Evolutionary conservation across 1,140 invertebrate species (phyloP), one percentile per base, ranked within the genome.

Genomic region (Aleiodes sp.): DNA sequence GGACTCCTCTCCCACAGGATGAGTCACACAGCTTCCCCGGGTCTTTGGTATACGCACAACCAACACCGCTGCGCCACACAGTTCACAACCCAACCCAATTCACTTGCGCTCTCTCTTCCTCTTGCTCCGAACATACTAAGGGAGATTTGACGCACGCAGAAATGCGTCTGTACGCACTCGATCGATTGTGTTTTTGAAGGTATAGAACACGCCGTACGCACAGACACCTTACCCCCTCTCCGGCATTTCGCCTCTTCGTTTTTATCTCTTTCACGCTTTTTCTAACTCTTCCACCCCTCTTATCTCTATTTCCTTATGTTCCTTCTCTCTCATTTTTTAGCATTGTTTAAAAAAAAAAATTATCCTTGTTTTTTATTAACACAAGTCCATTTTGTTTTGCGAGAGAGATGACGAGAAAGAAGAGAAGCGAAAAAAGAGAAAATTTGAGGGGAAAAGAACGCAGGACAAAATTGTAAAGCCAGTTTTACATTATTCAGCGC

Each of bases 11-110:
- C 82, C 79, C 80, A 72, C 79, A 85, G 82, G 84, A 86, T 86
- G 83, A 86, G 81, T 85, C 84, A 86, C n/a, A n/a, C 84, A 86
- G 83, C 83, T 75, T 86, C 84, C 82, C 83, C 83, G 72, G 70
- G 72, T 61, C 57, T 64, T 35, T 43, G 10, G 8, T 56, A 67
- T 73, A 73, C 71, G 41, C n/a, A 19, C 14, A n/a, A 14, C 21
- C 65, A n/a, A n/a, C 39, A 62, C 65, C 43, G 31, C 37, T 35
- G 72, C 75, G 10, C 37, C 26, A 26, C 67, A 73, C 68, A 74
- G 62, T 60, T 57, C 71, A 65, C 69, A 57, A 68, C 43, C 65
- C 57, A 72, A 65, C 70, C 66, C 69, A 43, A 61, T 61, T 60
- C 62, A 33, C 64, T 21, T 28, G 19, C 43, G 24, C 60, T 41